Evolutionary conservation across 2,113 vertebrate genomes (phyloP).

Genomic region (Gymnorhina tibicen): DNA sequence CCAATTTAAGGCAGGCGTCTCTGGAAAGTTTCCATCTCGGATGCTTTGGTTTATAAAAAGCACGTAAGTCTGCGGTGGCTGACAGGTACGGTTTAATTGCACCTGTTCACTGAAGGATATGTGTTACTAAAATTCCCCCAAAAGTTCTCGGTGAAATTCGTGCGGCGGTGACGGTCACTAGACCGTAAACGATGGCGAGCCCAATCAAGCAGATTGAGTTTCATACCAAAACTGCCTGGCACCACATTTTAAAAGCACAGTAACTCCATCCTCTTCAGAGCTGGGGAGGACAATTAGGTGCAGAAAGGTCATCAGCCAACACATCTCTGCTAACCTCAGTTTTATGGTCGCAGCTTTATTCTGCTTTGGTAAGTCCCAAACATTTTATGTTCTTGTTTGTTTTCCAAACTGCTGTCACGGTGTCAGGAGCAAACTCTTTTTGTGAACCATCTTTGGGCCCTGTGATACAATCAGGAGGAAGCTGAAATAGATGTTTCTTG

Average conservation of each 20-base stretch:
- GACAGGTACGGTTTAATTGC: not conserved
- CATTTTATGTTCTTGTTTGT: slow-evolving; percentile 47
- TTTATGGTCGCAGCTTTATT: not conserved
- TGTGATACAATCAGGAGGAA: not conserved
- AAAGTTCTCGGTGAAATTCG: slow-evolving; percentile 51
- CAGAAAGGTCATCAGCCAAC: not conserved
- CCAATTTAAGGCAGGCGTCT: accelerated
- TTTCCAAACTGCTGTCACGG: not conserved
- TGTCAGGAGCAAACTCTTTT: not conserved
- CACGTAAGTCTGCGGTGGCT: not conserved
- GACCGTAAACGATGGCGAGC: not conserved
- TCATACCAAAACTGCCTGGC: not conserved
- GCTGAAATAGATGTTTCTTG: not conserved
- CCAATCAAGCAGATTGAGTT: slow-evolving; percentile 26
- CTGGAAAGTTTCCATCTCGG: not conserved
- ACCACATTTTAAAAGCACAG: not conserved
- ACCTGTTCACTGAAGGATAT: not conserved
- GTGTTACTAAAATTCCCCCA: slow-evolving; percentile 70
- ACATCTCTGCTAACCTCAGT: not conserved
- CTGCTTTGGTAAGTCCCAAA: slow-evolving; percentile 68
- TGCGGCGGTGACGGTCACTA: not conserved
- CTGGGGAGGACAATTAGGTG: not conserved
- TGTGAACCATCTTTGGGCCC: not conserved
- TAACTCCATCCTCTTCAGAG: not conserved
- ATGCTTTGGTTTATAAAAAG: not conserved